Conservation (phyloP, 2,113 vertebrate species). For the Oxyruncus cristatus region DNA sequence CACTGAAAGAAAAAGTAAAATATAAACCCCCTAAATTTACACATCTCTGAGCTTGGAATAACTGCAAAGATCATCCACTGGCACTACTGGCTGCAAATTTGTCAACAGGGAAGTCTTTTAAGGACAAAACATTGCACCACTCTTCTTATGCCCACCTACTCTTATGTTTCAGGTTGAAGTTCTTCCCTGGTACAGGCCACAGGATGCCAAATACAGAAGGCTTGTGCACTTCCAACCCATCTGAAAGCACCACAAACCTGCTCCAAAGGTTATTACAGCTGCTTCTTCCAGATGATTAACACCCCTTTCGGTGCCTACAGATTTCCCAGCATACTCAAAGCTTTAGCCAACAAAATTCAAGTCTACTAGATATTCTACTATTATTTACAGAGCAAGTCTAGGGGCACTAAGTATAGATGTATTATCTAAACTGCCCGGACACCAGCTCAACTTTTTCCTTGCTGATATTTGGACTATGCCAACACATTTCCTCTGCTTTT, state of each 20-base stretch:
- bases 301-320: accelerated
- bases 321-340: neutral
- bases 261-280: neutral
- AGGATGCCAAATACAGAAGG: neutral
- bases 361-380: neutral
- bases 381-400: neutral
- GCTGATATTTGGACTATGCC: neutral
- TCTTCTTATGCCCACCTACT: neutral
- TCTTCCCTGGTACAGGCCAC: neutral
- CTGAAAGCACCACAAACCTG: neutral
- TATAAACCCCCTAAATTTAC: neutral
- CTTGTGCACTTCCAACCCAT: neutral
- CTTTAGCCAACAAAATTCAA: neutral
- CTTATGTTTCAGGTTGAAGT: neutral
- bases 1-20: neutral
- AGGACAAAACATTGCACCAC: neutral
- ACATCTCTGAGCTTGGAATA: neutral
- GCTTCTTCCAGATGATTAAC: neutral
- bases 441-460: neutral
- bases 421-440: neutral
- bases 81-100: neutral
- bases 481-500: neutral
- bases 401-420: neutral
- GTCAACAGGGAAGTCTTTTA: neutral
- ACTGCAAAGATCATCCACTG: neutral